Conservation (phyloP, 2,797 vertebrate species). For the Anas georgica region DNA sequence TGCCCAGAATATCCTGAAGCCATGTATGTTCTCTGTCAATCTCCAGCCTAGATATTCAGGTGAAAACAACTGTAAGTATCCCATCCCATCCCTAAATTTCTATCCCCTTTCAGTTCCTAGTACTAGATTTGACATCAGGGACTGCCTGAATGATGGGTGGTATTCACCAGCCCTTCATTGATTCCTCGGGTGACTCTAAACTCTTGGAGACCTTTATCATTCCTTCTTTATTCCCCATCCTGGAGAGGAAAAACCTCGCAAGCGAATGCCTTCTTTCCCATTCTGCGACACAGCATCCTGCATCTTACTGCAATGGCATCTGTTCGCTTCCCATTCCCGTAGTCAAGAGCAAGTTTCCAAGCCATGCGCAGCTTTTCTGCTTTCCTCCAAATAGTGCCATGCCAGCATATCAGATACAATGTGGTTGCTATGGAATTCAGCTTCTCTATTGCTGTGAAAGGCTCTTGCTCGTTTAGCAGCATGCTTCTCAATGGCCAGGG, state of each 20-base stretch:
- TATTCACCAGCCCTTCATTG: neutral
- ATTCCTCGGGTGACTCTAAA: neutral
- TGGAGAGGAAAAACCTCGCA: neutral
- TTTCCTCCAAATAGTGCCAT: neutral
- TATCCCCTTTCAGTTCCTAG: neutral
- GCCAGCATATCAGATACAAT: neutral
- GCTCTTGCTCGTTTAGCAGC: neutral
- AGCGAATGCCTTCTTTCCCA: rapidly evolving
- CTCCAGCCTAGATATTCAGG: neutral
- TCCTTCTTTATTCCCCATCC: neutral
- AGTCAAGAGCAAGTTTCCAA: neutral
- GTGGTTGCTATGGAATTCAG: slow-evolving; percentile 4
- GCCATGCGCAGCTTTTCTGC: neutral
- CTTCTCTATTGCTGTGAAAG: neutral
- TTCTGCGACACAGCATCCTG: neutral
- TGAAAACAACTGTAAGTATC: neutral
- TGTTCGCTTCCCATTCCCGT: neutral
- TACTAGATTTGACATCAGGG: neutral
- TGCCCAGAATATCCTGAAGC: slow-evolving; percentile 20
- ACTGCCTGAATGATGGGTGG: neutral
- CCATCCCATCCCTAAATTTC: no score
- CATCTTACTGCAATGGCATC: neutral
- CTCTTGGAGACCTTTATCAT: neutral
- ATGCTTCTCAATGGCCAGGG: neutral
- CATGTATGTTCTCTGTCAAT: neutral